Evolutionary conservation across 2,797 vertebrate genomes (phyloP).

Genomic region (Tokudaia tokunoshimensis): DNA sequence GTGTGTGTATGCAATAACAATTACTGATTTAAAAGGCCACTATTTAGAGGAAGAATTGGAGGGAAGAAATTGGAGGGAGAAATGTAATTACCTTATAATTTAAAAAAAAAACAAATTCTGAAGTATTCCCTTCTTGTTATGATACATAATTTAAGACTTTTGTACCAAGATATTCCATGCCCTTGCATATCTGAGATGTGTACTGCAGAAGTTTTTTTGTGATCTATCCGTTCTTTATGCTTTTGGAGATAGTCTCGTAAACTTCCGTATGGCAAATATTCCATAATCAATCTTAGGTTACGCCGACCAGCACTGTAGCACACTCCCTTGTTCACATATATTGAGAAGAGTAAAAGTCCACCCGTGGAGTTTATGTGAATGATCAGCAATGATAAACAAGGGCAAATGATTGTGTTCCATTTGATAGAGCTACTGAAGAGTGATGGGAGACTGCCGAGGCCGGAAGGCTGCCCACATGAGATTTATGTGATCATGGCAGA

Average conservation of each 20-base stretch:
- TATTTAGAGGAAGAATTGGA: background rate
- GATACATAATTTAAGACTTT: background rate
- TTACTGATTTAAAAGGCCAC: background rate
- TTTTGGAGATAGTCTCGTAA: constrained; percentile 98
- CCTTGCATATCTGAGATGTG: constrained; percentile 98
- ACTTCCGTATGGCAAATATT: constrained; percentile 97
- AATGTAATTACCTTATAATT: background rate
- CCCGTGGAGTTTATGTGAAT: constrained; percentile 96
- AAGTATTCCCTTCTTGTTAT: background rate
- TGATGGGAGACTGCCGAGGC: constrained; percentile 93
- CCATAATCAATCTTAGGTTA: constrained; percentile 98
- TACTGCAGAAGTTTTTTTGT: constrained; percentile 95
- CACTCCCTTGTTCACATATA: too few relatives aligned
- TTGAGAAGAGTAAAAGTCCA: too few relatives aligned
- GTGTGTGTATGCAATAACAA: background rate
- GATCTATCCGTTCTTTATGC: constrained; percentile 95
- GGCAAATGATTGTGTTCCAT: constrained; percentile 99
- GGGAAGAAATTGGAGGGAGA: background rate
- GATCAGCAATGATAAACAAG: constrained; percentile 98
- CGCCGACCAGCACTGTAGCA: constrained; percentile 88
- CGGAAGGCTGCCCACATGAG: constrained; percentile 94
- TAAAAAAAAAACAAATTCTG: background rate
- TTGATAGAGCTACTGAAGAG: constrained; percentile 95
- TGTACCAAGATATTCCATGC: too few relatives aligned
- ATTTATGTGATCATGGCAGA: constrained; percentile 94